Base-by-base conservation (phyloP, 92 coral and sea anemone species). In the Pocillopora grandis region DNA sequence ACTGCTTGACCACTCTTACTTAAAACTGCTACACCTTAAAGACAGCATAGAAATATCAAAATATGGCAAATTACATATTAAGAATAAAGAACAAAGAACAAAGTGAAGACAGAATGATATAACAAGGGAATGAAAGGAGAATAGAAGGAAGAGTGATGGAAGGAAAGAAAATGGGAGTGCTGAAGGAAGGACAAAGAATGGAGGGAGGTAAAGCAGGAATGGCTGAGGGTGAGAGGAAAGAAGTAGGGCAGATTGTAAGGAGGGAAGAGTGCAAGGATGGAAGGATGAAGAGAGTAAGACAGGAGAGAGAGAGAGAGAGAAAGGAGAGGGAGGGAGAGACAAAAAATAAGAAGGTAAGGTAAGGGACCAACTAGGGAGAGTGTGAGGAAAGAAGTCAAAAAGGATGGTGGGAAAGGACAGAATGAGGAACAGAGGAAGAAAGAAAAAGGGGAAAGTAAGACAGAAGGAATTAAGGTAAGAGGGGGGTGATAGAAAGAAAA, bases 21-120 rank as follows among this genome's bases (percentile, higher is more conserved):
- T 12, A 66, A 18, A 13, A 88, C 72, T 37, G 76, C 67, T 23
- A 77, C 42, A 56, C 74, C 91, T 88, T 62, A 33, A 78, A 37
- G 49, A 48, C 12, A 27, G 2, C 42, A 66, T 52, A 69, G 61
- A 14, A 11, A 14, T 62, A 27, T 27, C 31, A 27, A 27, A 27
- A 27, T 27, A 16, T 61, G 64, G 14, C 64, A 61, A 61, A 61
- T 12, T 61, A 61, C 13, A 61, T 12, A 14, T 19, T 69, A 20
- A 5, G 14, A 31, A 48, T 23, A 15, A 42, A 42, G 52, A 7
- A 42, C 5, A 42, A 7, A 42, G 49, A 7, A 42, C 4, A 7
- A 42, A 42, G 31, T 3, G 52, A 7, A 42, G 52, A 42, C 5
- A 42, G 52, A 7, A 42, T 3, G 52, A 42, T 3, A 42, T 3